A percentile compares a stretch with the other conserved stretches of the same genome.
phyloP scores from a whole-genome alignment of 2,888 invertebrate genomes.

The Lepidochrysops patricia region DNA sequence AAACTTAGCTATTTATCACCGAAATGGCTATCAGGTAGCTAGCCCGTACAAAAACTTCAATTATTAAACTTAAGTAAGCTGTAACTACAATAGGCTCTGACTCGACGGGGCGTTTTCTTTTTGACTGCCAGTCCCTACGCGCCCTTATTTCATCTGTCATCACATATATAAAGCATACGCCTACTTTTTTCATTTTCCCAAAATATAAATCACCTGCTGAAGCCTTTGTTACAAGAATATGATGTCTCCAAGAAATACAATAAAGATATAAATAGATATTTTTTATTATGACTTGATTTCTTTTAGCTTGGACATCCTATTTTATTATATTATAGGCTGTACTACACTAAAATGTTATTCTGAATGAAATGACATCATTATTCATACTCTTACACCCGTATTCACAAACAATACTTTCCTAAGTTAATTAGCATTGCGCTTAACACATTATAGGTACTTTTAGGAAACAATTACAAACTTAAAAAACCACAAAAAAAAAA shows the following conservation, averaged over 20 bases:
- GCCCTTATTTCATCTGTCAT: constrained; percentile 34
- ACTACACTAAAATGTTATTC: background rate
- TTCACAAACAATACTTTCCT: no score
- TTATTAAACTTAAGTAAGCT: constrained; percentile 9
- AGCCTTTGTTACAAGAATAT: constrained; percentile 16
- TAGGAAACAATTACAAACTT: no score
- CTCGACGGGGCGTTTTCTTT: constrained; percentile 25
- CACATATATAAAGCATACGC: constrained; percentile 27
- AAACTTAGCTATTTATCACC: background rate
- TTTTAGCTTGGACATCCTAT: background rate
- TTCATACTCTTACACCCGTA: no score
- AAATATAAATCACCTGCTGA: constrained; percentile 21
- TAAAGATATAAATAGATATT: background rate
- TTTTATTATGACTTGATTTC: background rate
- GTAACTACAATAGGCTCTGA: constrained; percentile 18
- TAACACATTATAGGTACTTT: no score
- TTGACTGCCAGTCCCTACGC: constrained; percentile 21
- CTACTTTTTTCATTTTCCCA: constrained; percentile 22
- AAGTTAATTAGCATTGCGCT: no score
- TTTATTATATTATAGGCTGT: background rate
- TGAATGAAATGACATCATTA: no score
- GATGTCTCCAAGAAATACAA: background rate
- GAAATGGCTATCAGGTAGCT: constrained; percentile 8
- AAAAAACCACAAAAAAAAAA: no score
- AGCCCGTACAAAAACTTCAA: background rate